A percentile compares a stretch with the other conserved stretches of the same genome.
Evolutionary conservation across 2,797 vertebrate species (phyloP).

Genomic region (Adrianichthys oophorus): DNA sequence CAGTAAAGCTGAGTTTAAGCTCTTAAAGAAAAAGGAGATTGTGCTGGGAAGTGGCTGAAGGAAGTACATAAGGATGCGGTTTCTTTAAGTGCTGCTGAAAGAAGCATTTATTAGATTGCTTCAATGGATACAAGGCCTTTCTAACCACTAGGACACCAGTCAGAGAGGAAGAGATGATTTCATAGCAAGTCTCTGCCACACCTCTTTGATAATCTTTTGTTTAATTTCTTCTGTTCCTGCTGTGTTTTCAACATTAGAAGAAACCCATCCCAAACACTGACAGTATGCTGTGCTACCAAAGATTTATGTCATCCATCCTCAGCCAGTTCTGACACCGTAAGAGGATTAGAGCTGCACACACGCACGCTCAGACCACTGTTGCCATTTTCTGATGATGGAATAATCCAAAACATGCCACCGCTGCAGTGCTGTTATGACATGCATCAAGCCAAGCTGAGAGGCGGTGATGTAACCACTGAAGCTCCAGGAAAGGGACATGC

Average conservation of each 20-base stretch:
- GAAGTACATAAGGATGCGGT: conserved; percentile 17
- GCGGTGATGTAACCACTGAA: conserved; percentile 63
- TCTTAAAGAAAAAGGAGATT: background rate
- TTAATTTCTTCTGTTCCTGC: background rate
- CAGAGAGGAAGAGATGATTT: background rate
- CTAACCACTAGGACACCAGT: background rate
- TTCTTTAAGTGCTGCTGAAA: conserved; percentile 31
- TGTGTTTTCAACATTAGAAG: no score
- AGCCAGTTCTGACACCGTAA: conserved; percentile 59
- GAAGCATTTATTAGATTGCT: conserved; percentile 30
- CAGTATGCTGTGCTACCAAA: conserved; percentile 33
- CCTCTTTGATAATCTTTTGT: background rate
- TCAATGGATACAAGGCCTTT: conserved; percentile 26
- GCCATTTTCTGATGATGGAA: conserved; percentile 72
- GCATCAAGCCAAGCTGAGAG: conserved; percentile 28
- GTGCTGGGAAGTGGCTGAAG: background rate
- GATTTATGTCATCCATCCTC: conserved; percentile 53
- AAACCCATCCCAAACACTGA: background rate
- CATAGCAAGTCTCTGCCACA: background rate
- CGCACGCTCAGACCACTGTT: conserved; percentile 34
- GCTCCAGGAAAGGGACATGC: conserved; percentile 49
- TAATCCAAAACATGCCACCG: conserved; percentile 73
- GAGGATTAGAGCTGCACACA: conserved; percentile 66
- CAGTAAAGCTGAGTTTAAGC: background rate
- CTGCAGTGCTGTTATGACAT: conserved; percentile 59